These are phyloP conservation scores for Vannuccia rotundouncinata DNA, from an alignment of 2,888 invertebrate species.

Conservation along the genomic window DNA sequence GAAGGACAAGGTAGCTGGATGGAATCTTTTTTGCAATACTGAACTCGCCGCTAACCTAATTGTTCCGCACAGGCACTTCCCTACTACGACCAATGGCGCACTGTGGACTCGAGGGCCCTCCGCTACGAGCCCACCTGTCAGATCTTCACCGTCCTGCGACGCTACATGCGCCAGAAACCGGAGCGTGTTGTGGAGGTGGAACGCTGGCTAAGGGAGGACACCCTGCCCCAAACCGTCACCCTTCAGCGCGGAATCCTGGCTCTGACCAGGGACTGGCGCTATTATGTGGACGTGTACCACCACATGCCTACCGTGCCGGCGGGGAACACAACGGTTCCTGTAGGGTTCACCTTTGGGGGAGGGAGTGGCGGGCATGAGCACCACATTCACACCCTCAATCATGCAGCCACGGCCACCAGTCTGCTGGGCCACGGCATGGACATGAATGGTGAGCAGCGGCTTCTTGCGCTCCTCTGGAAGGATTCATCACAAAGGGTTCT, in stretches of 20 bases:
- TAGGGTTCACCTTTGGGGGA: not conserved
- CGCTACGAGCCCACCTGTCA: conserved; percentile 93
- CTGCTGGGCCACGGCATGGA: not conserved
- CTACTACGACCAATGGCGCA: conserved; percentile 50
- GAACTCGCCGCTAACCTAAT: too few relatives aligned
- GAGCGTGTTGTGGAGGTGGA: conserved; percentile 27
- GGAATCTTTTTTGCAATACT: not conserved
- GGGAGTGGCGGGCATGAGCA: not conserved
- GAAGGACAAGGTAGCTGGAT: not conserved
- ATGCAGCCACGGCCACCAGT: not conserved
- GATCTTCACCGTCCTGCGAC: conserved; percentile 77
- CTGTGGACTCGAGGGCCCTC: conserved; percentile 76
- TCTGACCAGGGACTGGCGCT: conserved; percentile 78
- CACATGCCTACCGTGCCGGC: not conserved
- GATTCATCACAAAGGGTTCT: too few relatives aligned
- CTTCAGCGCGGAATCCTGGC: conserved; percentile 89
- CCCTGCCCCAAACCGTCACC: conserved; percentile 78
- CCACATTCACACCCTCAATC: not conserved
- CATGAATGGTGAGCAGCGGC: not conserved
- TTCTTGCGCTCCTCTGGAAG: too few relatives aligned
- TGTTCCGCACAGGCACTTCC: not conserved
- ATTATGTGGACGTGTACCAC: conserved; percentile 33
- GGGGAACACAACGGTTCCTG: not conserved
- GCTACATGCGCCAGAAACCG: conserved; percentile 60
- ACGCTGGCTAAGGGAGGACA: conserved; percentile 60